A percentile compares a stretch with the other conserved stretches of the same genome.
Evolutionary conservation across 2,888 invertebrate genomes (phyloP).

Genomic region (Odontothrips loti): DNA sequence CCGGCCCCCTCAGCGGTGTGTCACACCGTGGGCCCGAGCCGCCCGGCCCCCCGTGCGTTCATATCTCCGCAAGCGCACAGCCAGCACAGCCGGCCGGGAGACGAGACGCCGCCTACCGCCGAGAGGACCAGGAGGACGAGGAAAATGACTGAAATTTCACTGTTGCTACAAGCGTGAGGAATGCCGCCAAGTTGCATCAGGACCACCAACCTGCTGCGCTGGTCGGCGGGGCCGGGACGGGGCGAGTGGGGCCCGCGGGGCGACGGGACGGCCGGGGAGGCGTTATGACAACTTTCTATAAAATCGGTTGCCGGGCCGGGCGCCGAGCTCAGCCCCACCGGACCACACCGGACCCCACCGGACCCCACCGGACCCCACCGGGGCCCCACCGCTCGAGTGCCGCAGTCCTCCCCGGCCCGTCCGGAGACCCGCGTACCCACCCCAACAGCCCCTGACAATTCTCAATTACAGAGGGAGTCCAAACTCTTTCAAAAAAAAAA

Average conservation of each 20-base stretch:
- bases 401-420: too few relatives aligned
- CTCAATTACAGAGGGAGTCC: neutral
- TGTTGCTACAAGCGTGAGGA: constrained; percentile 6
- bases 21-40: too few relatives aligned
- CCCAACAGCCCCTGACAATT: neutral
- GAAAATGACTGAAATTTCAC: constrained; percentile 10
- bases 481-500: too few relatives aligned
- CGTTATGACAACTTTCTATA: constrained; percentile 26
- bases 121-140: neutral
- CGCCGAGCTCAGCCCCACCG: neutral
- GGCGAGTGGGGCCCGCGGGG: neutral
- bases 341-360: neutral
- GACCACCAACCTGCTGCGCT: neutral
- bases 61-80: too few relatives aligned
- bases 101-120: too few relatives aligned
- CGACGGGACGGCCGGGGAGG: neutral
- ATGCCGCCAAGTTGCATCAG: constrained; percentile 25
- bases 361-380: too few relatives aligned
- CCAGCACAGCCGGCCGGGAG: too few relatives aligned
- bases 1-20: too few relatives aligned
- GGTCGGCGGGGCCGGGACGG: neutral
- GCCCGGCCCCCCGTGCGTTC: too few relatives aligned
- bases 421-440: neutral
- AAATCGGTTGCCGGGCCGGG: constrained; percentile 12
- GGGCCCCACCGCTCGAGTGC: too few relatives aligned